Evolutionary conservation across 2,113 vertebrate species (phyloP).

Genomic region (Aleadryas rufinucha): DNA sequence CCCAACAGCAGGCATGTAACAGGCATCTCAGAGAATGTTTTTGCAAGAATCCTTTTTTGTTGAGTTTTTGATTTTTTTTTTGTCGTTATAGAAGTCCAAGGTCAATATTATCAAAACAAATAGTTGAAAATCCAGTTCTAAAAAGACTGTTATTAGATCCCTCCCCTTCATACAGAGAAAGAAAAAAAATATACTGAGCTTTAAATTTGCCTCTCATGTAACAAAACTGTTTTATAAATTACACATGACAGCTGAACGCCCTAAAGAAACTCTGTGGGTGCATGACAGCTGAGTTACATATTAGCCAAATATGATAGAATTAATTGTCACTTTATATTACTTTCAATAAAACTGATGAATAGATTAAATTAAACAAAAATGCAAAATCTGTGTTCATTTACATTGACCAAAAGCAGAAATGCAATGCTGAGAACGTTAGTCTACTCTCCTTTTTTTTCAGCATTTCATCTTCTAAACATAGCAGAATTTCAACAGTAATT

Average conservation of each 20-base stretch:
- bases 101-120: not conserved
- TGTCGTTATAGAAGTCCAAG: not conserved
- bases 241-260: not conserved
- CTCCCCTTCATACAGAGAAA: not conserved
- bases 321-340: slow-evolving; percentile 30
- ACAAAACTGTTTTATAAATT: not conserved
- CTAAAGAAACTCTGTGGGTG: not conserved
- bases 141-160: not conserved
- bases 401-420: not conserved
- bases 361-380: not conserved
- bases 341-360: slow-evolving; percentile 13
- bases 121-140: not conserved
- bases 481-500: not conserved
- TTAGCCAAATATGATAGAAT: slow-evolving; percentile 28
- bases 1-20: not conserved
- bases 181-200: not conserved
- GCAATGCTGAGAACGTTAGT: not conserved
- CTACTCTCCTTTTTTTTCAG: not conserved
- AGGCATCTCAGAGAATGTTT: not conserved
- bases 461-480: not conserved
- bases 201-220: not conserved
- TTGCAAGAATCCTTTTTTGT: not conserved
- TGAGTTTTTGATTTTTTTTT: not conserved
- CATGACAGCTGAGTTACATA: not conserved
- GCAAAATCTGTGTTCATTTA: not conserved